A percentile compares a stretch with the other conserved stretches of the same genome.
Evolutionary conservation across 2,797 vertebrate genomes (phyloP).

Genomic region (Molossus alvarezi): DNA sequence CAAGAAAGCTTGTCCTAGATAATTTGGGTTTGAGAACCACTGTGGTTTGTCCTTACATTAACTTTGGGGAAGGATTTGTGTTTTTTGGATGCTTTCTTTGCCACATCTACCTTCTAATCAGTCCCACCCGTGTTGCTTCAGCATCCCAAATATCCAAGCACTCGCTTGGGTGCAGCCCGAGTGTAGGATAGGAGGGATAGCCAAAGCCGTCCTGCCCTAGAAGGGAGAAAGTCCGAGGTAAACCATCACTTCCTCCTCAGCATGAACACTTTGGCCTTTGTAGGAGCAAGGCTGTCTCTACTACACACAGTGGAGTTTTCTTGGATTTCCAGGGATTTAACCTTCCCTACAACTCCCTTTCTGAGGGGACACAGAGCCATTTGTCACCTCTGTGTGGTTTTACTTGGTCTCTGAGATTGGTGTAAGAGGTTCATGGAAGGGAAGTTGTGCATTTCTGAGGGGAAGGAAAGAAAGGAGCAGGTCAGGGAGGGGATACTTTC

Average conservation of each 20-base stretch:
- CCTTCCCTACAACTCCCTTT: not conserved
- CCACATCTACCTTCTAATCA: constrained; percentile 5
- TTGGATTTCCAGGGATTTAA: constrained; percentile 6
- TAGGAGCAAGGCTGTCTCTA: not conserved
- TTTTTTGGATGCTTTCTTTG: constrained; percentile 30
- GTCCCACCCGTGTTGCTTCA: not conserved
- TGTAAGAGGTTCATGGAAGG: not conserved
- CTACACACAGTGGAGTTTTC: not conserved
- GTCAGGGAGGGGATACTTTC: not conserved
- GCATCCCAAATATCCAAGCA: not conserved
- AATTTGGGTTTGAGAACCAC: not conserved
- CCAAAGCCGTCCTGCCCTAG: not conserved
- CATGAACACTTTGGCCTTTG: not conserved
- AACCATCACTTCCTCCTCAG: not conserved
- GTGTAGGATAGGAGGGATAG: not conserved
- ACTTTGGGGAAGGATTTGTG: constrained; percentile 20
- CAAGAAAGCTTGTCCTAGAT: not conserved
- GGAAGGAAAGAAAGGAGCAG: not conserved
- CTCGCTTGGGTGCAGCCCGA: not conserved
- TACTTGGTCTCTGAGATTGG: not conserved
- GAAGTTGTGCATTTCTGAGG: not conserved
- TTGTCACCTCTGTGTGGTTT: not conserved
- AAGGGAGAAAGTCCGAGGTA: not conserved
- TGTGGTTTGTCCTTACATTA: constrained; percentile 33
- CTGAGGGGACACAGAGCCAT: not conserved